These are phyloP conservation scores for Alfaro cultratus DNA, from an alignment of 2,797 vertebrate species.

Conservation along the genomic window DNA sequence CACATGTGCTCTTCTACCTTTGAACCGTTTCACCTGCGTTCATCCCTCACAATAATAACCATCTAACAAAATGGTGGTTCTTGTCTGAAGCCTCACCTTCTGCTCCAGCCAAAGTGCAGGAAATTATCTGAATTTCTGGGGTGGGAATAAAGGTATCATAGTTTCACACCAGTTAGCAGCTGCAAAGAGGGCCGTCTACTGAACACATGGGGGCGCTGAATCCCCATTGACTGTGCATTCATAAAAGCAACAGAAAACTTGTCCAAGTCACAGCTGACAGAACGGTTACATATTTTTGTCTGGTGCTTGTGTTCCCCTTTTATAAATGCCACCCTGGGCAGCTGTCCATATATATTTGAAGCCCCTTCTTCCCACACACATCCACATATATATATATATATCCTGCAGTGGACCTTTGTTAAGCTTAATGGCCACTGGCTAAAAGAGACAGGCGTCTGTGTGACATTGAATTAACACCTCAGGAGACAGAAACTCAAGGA, in stretches of 20 bases:
- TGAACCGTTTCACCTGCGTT: neutral
- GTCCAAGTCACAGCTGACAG: neutral
- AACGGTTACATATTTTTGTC: neutral
- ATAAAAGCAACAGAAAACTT: neutral
- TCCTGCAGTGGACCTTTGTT: neutral
- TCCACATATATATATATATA: no score
- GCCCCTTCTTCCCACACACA: no score
- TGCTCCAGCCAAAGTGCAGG: neutral
- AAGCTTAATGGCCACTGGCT: neutral
- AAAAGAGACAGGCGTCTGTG: neutral
- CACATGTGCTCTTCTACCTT: neutral
- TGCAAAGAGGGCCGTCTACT: neutral
- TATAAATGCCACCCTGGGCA: neutral
- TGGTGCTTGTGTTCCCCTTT: neutral
- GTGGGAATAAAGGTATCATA: neutral
- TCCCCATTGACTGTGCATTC: neutral
- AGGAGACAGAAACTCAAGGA: neutral
- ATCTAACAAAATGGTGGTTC: neutral
- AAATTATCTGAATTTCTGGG: neutral
- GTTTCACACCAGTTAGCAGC: neutral
- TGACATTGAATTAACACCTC: neutral
- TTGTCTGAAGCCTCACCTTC: neutral
- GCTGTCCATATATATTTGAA: neutral
- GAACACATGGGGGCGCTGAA: neutral
- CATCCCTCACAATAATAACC: neutral